Base-by-base conservation (phyloP, 2,797 vertebrate genomes). In the Tangara arthus region DNA sequence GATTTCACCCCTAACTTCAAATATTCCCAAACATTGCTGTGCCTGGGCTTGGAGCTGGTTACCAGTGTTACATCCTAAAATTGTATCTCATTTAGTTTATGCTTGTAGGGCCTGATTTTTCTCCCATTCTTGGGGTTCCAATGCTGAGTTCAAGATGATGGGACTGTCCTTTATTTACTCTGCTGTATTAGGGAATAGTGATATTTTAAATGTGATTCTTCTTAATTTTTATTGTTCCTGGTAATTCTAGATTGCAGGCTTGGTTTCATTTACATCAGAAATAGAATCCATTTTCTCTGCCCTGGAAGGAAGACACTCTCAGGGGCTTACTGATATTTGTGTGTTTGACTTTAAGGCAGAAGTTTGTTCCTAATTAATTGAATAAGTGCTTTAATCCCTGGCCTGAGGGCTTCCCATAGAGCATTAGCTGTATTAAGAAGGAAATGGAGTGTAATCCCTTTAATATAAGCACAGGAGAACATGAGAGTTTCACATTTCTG, bases 401-500 rank as follows among this genome's bases (percentile, higher is more conserved):
- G 97, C 98, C 97, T 87, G 95, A 96, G 97, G 98, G 97, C 95
- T 98, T 98, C 97, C 98, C 98, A 96, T 90, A 90, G 96, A 90
- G 97, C 96, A 98, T 98, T 98, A 98, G 97, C 92, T 72, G 95
- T 95, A 96, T 97, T 98, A 98, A 98, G 97, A 97, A 98, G 98
- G 98, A 98, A 98, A 97, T 98, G 96, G 97, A 97, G 97, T 97
- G 96, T 98, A 98, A 98, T 98, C 98, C 97, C 95, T 97, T 98
- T 98, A 98, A 97, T 98, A 96, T 94, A 95, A 97, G 93, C 96
- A 97, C 92, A 95, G 88, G 93, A 96, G 96, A 97, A 97, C 96
- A 95, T 1, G 26, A 94, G 93, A 95, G 94, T 97, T 96, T 97
- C 97, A 76, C 94, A 84, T 96, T 97, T 95, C 95, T 93, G 80